Base-by-base conservation (phyloP, 2,797 vertebrate species). In the Tinamus major region DNA sequence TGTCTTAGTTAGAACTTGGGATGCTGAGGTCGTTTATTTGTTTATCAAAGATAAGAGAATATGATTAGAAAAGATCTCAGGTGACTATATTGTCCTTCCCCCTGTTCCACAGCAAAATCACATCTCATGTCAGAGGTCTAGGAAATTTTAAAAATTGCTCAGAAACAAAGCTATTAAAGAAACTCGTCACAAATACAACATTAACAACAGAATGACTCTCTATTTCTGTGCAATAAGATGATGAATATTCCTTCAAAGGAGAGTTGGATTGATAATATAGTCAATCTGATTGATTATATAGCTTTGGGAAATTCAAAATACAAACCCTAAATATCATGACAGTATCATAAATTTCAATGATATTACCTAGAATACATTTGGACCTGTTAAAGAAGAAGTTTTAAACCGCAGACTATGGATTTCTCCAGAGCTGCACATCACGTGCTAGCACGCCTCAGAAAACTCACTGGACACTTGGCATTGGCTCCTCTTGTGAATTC, bases 401-500 rank as follows among this genome's bases (percentile, higher is more conserved):
- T 88, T 49, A 74, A 94, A 86, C 53, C 64, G 51, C 29, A 84
- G 59, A 86, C n/a, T 85, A 48, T 74, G 44, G 26, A 77, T 76
- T 67, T 53, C 39, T 79, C 76, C 41, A 94, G 44, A 76, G 41
- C 55, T 79, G 63, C 13, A 58, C 41, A 55, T 84, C 19, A 6
- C 21, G 39, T 53, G 48, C 39, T 91, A 94, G 62, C 55, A 75
- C 7, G 41, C 56, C 65, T 86, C 58, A 77, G 79, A 94, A 87
- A 96, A 87, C 58, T 91, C 59, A 92, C 56, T 93, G 85, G 77
- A 92, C 77, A 70, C 37, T 91, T 96, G 91, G 77, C 89, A 79
- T 23, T 67, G 21, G 10, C 76, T 92, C 69, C 74, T 74, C 56
- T 70, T 79, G 27, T 92, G 44, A 42, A 86, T 79, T 81, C 77